phyloP scores from a whole-genome alignment of 2,113 vertebrate genomes.

The Petroica traversi region DNA sequence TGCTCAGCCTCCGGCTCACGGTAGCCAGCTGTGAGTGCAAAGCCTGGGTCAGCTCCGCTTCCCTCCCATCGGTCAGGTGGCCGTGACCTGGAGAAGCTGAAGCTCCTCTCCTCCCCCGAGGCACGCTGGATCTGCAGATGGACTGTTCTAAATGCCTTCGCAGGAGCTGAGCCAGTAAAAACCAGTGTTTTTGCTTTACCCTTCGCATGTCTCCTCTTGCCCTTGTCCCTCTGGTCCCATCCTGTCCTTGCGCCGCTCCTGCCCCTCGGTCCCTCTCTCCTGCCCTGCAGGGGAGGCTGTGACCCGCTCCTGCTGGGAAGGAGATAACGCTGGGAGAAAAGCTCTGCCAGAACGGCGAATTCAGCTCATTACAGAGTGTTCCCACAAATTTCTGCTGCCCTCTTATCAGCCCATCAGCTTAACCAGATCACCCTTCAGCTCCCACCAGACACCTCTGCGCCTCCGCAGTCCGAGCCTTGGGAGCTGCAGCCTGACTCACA shows the following conservation, averaged over 20 bases:
- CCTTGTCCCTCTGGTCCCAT: background rate
- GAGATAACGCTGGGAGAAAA: background rate
- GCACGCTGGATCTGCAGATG: background rate
- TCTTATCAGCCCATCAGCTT: background rate
- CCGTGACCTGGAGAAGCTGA: background rate
- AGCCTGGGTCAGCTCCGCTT: background rate
- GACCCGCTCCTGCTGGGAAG: background rate
- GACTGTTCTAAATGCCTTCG: background rate
- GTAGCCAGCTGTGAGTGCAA: background rate
- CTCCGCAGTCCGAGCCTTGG: background rate
- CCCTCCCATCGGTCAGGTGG: rapidly evolving
- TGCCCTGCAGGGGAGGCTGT: background rate
- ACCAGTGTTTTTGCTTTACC: background rate
- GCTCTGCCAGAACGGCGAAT: background rate
- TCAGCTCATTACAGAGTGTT: background rate
- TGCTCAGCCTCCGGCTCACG: background rate
- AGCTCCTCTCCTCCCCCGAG: background rate
- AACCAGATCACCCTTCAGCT: background rate
- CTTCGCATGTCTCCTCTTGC: background rate
- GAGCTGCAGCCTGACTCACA: conserved; percentile 48
- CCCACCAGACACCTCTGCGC: background rate
- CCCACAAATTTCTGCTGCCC: background rate
- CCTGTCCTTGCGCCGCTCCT: rapidly evolving
- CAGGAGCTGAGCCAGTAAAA: background rate
- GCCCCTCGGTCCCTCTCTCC: background rate